Evolutionary conservation across 92 coral and sea anemone species (phyloP).

Genomic region (Bergia puertoricense): DNA sequence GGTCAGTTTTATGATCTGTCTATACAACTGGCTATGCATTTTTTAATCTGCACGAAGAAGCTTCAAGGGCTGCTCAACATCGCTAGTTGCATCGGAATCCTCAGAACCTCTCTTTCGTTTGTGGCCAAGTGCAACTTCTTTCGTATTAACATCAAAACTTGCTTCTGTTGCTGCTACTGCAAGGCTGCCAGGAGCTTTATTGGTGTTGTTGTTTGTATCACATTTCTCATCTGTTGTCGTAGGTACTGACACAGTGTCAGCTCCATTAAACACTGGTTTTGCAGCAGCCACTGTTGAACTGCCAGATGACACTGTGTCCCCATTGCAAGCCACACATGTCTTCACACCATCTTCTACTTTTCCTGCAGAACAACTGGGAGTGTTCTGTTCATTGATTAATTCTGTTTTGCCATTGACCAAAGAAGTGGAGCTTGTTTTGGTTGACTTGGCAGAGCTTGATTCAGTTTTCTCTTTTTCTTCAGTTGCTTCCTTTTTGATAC

Average conservation of each 20-base stretch:
- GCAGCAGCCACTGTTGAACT: not conserved
- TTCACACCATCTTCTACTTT: not conserved
- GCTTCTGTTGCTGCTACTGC: not conserved
- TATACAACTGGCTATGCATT: not conserved
- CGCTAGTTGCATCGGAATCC: not conserved
- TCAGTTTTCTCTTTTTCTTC: not conserved
- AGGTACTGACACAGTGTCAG: not conserved
- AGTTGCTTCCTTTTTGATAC: not conserved
- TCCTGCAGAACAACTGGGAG: not conserved
- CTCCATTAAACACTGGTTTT: not conserved
- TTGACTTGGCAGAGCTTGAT: not conserved
- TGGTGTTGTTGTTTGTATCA: slow-evolving; percentile 27
- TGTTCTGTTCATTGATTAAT: not conserved
- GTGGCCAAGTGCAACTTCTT: not conserved
- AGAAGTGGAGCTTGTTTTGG: not conserved
- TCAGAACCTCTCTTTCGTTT: slow-evolving; percentile 25
- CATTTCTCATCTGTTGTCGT: not conserved
- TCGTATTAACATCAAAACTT: not conserved
- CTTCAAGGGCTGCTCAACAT: slow-evolving; percentile 28
- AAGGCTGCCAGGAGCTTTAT: not conserved
- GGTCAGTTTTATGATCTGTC: not conserved
- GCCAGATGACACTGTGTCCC: not conserved
- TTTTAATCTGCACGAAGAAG: slow-evolving; percentile 22
- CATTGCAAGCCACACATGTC: not conserved
- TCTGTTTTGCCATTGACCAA: not conserved